Percentiles rank a stretch among this genome's conserved stretches.
phyloP scores from a whole-genome alignment of 2,797 vertebrate species.

The Merluccius polli region DNA sequence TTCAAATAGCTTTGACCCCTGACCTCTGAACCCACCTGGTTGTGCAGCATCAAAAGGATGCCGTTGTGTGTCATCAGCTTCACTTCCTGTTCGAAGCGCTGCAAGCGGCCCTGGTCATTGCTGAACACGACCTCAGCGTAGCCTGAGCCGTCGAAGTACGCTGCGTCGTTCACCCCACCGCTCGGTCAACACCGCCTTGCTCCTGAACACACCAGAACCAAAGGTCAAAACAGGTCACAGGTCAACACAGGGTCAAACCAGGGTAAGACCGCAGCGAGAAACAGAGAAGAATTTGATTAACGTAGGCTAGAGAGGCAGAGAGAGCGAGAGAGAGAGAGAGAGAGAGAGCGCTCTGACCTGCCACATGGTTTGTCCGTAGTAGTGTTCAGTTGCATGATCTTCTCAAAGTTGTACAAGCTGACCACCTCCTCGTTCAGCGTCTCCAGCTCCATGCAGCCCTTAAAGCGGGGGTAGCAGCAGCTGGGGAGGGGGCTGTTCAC shows the following conservation, averaged over 20 bases:
- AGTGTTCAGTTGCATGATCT: conserved; percentile 79
- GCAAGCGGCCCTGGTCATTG: rapidly evolving
- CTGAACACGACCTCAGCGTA: conserved; percentile 77
- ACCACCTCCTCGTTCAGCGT: conserved; percentile 87
- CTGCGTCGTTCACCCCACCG: conserved; percentile 81
- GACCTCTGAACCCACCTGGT: conserved; percentile 62
- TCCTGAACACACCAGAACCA: conserved; percentile 38
- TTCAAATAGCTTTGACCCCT: background rate
- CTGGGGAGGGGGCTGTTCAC: conserved; percentile 54
- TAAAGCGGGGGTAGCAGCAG: conserved; percentile 63
- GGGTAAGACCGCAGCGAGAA: background rate
- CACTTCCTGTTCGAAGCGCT: conserved; percentile 83
- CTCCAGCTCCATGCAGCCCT: conserved; percentile 87
- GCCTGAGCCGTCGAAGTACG: conserved; percentile 89
- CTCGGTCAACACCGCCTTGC: conserved; percentile 62
- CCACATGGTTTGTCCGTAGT: conserved; percentile 77
- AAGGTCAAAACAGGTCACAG: too few species aligned
- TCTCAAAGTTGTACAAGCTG: conserved; percentile 92
- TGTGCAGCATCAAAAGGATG: conserved; percentile 81
- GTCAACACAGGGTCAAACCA: too few species aligned
- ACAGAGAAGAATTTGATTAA: too few species aligned
- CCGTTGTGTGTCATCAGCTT: conserved; percentile 81
- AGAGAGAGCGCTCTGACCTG: conserved; percentile 67
- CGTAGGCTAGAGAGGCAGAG: too few species aligned
- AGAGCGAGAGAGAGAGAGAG: background rate